phyloP scores from a whole-genome alignment of 2,797 vertebrate species.

The Petrocephalus sullivani region DNA sequence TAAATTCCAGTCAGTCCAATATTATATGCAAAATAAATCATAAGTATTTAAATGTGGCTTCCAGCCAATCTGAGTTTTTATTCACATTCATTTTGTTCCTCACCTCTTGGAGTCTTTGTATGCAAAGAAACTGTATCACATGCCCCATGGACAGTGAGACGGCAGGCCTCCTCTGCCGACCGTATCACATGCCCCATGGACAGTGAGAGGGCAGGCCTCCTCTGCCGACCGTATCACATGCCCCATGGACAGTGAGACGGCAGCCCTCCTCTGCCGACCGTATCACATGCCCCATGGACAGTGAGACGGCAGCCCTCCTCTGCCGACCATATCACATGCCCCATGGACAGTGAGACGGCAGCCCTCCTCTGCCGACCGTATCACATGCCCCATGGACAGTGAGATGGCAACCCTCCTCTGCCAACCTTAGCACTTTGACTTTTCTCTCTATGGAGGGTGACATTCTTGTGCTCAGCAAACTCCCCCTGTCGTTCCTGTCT shows the following conservation, averaged over 20 bases:
- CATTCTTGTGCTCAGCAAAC: background rate
- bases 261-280: background rate
- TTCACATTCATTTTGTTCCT: background rate
- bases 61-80: background rate
- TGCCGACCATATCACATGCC: background rate
- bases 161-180: background rate
- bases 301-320: background rate
- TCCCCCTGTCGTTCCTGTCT: background rate
- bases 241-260: background rate
- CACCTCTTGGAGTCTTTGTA: background rate
- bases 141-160: background rate
- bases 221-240: background rate
- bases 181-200: background rate
- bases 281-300: background rate
- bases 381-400: background rate
- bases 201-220: background rate
- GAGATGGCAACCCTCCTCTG: background rate
- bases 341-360: too few species aligned
- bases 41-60: background rate
- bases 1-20: background rate
- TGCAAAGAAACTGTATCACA: background rate
- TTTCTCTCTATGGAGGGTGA: background rate
- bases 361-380: too few species aligned
- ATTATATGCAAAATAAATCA: background rate
- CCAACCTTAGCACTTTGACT: background rate